Percentiles rank a stretch among this genome's conserved stretches.
Evolutionary conservation across 2,797 vertebrate species (phyloP).

Genomic region (Nannoperca australis): DNA sequence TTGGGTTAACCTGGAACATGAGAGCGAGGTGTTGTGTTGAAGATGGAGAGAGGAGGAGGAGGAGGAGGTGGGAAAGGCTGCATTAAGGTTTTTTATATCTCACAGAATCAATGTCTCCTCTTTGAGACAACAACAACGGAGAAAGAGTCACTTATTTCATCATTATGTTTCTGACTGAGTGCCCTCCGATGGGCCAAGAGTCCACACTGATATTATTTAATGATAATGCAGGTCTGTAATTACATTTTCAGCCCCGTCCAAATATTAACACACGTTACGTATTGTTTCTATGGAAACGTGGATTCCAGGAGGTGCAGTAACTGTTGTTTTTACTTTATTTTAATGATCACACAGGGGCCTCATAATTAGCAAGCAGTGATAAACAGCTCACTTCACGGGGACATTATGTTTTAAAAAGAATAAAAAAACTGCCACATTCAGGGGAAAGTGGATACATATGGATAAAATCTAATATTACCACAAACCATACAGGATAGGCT

Average conservation of each 20-base stretch:
- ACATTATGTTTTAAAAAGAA: background rate
- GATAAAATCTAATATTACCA: background rate
- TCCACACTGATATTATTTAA: constrained; percentile 18
- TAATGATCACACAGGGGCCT: background rate
- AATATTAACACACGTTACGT: background rate
- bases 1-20: constrained; percentile 42
- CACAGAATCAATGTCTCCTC: constrained; percentile 22
- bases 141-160: constrained; percentile 11
- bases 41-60: constrained; percentile 20
- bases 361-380: constrained; percentile 9
- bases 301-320: background rate
- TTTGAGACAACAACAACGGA: constrained; percentile 22
- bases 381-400: constrained; percentile 16
- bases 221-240: constrained; percentile 21
- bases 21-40: constrained; percentile 25
- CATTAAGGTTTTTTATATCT: constrained; percentile 27
- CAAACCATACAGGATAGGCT: background rate
- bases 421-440: background rate
- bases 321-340: background rate
- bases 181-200: background rate
- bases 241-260: constrained; percentile 6
- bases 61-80: constrained; percentile 24
- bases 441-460: background rate
- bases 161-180: constrained; percentile 15
- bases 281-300: constrained; percentile 27